phyloP scores from a whole-genome alignment of 2,113 vertebrate genomes.

The Delphinapterus leucas region DNA sequence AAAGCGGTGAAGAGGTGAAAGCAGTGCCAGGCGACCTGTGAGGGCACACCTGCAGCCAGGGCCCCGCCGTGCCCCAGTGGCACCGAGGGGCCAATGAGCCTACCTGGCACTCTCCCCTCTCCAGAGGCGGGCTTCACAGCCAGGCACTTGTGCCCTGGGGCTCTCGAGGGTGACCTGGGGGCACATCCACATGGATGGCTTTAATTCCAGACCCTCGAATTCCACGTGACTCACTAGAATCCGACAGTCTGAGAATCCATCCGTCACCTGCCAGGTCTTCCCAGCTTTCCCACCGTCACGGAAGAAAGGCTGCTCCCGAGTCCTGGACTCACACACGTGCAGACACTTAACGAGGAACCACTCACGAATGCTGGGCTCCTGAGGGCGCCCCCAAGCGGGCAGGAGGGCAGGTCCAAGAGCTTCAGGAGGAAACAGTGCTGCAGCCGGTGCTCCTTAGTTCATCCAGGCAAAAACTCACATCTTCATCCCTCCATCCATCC shows the following conservation, averaged over 20 bases:
- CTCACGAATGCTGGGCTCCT: background rate
- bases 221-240: background rate
- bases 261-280: too few species aligned
- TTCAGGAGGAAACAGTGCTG: too few species aligned
- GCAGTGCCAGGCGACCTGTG: background rate
- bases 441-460: background rate
- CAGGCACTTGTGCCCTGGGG: background rate
- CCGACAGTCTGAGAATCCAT: rapidly evolving
- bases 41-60: background rate
- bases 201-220: too few species aligned
- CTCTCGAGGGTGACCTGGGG: too few species aligned
- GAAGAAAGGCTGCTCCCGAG: too few species aligned
- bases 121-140: rapidly evolving
- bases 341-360: rapidly evolving
- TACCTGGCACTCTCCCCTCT: background rate
- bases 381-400: rapidly evolving
- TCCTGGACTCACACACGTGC: background rate
- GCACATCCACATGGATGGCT: background rate
- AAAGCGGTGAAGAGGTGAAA: background rate
- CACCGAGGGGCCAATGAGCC: background rate
- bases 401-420: background rate
- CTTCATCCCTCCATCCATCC: too few species aligned
- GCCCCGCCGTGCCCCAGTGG: rapidly evolving
- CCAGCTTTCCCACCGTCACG: background rate
- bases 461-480: too few species aligned